These are phyloP conservation scores for Eudyptes chrysolophus DNA, from an alignment of 2,113 vertebrate genomes.

Conservation along the genomic window DNA sequence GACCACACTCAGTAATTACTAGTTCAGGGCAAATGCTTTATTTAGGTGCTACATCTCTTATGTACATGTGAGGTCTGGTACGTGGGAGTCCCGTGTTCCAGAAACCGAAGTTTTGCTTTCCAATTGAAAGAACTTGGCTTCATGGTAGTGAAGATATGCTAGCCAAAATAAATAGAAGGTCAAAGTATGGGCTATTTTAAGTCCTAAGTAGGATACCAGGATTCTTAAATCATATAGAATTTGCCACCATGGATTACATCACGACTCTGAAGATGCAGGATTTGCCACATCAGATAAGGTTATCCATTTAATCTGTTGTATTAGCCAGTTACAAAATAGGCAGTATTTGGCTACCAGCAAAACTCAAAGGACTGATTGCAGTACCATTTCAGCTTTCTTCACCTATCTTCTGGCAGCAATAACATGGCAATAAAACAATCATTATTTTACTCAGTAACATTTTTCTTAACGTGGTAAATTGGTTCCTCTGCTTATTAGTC, in stretches of 20 bases:
- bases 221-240: conserved; percentile 44
- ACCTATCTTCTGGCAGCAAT: background rate
- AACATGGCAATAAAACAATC: background rate
- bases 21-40: background rate
- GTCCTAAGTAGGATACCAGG: background rate
- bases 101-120: conserved; percentile 41
- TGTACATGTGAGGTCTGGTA: conserved; percentile 32
- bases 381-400: background rate
- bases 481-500: background rate
- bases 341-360: background rate
- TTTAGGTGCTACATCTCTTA: background rate
- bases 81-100: background rate
- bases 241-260: conserved; percentile 14
- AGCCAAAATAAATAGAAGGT: conserved; percentile 50
- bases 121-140: conserved; percentile 7
- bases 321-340: background rate
- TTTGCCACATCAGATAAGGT: conserved; percentile 1
- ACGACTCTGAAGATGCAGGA: background rate
- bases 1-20: background rate
- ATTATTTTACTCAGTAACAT: background rate
- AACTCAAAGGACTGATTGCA: background rate
- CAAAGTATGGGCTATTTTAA: conserved; percentile 28
- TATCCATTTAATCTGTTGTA: background rate
- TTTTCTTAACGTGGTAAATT: background rate
- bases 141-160: background rate